These are phyloP conservation scores for Xiphophorus maculatus DNA, from an alignment of 2,113 vertebrate species.

Conservation along the genomic window DNA sequence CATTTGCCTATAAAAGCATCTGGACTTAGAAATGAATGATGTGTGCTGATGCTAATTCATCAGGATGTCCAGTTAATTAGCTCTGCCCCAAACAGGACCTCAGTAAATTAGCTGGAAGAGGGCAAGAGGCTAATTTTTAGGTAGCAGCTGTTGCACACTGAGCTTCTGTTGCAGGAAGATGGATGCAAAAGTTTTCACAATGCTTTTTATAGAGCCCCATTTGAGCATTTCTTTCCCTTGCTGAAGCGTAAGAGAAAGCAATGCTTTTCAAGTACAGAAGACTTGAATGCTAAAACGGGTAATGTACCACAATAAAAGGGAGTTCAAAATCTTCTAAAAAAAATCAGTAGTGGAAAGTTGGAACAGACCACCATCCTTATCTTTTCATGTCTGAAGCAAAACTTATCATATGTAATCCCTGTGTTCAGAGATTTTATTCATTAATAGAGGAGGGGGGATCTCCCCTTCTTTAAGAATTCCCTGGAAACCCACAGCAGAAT, in stretches of 20 bases:
- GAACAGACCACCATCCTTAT: slow-evolving; percentile 22
- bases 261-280: background rate
- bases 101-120: slow-evolving; percentile 17
- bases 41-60: slow-evolving; percentile 47
- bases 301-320: background rate
- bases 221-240: slow-evolving; percentile 8
- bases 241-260: background rate
- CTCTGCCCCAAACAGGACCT: slow-evolving; percentile 28
- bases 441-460: background rate
- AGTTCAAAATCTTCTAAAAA: background rate
- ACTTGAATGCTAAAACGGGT: background rate
- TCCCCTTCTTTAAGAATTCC: background rate
- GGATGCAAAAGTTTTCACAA: background rate
- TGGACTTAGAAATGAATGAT: slow-evolving; percentile 41
- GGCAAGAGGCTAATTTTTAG: slow-evolving; percentile 5
- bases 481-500: background rate
- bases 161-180: background rate
- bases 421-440: background rate
- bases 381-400: slow-evolving; percentile 17
- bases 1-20: slow-evolving; percentile 45
- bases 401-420: background rate
- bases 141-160: slow-evolving; percentile 36
- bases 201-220: background rate
- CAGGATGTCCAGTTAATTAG: slow-evolving; percentile 62
- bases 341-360: slow-evolving; percentile 7